Percentiles rank a stretch among this genome's conserved stretches.
These are phyloP conservation scores for Apistogramma diplotaenia DNA, from an alignment of 2,113 vertebrate genomes.

Conservation along the genomic window DNA sequence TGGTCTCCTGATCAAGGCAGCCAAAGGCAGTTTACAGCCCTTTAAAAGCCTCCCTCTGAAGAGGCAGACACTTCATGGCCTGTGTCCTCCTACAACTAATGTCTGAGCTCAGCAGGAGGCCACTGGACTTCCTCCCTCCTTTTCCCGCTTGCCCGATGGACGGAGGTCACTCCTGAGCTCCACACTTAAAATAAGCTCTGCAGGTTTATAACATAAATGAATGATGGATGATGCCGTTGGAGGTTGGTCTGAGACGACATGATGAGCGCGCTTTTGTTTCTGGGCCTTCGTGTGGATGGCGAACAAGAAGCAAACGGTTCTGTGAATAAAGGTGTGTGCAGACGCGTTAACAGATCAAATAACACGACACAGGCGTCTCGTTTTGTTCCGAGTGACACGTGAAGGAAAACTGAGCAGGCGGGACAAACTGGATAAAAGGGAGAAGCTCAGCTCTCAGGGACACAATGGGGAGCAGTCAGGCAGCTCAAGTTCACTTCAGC, in stretches of 20 bases:
- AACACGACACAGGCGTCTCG: neutral
- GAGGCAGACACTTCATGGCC: constrained; percentile 55
- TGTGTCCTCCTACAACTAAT: constrained; percentile 49
- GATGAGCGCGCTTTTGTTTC: neutral
- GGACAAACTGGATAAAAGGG: constrained; percentile 46
- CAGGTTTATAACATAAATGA: neutral
- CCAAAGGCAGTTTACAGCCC: constrained; percentile 60
- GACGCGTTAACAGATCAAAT: neutral
- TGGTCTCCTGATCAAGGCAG: constrained; percentile 39
- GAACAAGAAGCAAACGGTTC: neutral
- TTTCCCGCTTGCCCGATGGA: constrained; percentile 13
- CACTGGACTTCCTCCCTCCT: constrained; percentile 31
- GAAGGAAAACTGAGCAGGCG: constrained; percentile 31
- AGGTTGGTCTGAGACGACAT: neutral
- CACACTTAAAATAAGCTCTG: constrained; percentile 10
- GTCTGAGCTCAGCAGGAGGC: constrained; percentile 44
- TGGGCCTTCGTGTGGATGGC: neutral
- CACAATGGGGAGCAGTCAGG: constrained; percentile 20
- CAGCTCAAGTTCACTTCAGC: constrained; percentile 38
- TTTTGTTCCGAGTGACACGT: neutral
- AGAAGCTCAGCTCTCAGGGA: constrained; percentile 5
- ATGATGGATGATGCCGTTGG: neutral
- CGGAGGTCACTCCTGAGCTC: constrained; percentile 22
- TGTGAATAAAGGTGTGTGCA: neutral
- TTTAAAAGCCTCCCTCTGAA: constrained; percentile 53